phyloP scores from a whole-genome alignment of 2,797 vertebrate genomes.

The Sebastes reedi region DNA sequence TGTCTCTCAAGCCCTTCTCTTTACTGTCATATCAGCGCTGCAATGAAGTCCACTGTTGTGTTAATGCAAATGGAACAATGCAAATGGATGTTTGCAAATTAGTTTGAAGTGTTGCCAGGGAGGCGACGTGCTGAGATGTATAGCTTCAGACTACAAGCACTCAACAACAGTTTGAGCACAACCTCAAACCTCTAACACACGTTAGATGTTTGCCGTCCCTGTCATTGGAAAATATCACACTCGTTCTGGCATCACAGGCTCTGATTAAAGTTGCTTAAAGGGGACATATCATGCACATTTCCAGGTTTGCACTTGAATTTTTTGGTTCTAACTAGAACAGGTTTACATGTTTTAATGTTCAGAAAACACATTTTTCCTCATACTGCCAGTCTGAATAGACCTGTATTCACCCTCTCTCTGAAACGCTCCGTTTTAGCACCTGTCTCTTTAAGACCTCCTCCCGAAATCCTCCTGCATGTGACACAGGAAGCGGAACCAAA shows the following conservation, averaged over 20 bases:
- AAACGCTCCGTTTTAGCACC: too few relatives aligned
- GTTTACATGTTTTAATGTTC: too few relatives aligned
- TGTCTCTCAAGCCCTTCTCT: background rate
- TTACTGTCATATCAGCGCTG: background rate
- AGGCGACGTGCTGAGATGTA: background rate
- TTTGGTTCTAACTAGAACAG: too few relatives aligned
- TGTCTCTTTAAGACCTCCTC: too few relatives aligned
- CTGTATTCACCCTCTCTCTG: too few relatives aligned
- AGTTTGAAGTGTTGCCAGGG: background rate
- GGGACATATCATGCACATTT: too few relatives aligned
- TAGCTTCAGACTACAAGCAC: background rate
- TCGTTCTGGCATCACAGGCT: background rate
- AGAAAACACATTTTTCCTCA: too few relatives aligned
- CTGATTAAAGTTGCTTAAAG: background rate
- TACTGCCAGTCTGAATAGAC: too few relatives aligned
- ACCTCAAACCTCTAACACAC: background rate
- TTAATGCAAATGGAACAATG: slow-evolving; percentile 14
- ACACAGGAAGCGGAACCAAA: too few relatives aligned
- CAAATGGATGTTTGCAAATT: slow-evolving; percentile 21
- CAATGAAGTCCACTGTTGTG: slow-evolving; percentile 13
- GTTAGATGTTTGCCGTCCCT: background rate
- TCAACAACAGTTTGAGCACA: background rate
- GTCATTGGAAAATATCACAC: background rate
- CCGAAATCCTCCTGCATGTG: too few relatives aligned
- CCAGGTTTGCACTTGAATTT: too few relatives aligned